These are phyloP conservation scores for Rotaria magnacalcarata DNA, from an alignment of 2,888 invertebrate genomes.

Conservation along the genomic window DNA sequence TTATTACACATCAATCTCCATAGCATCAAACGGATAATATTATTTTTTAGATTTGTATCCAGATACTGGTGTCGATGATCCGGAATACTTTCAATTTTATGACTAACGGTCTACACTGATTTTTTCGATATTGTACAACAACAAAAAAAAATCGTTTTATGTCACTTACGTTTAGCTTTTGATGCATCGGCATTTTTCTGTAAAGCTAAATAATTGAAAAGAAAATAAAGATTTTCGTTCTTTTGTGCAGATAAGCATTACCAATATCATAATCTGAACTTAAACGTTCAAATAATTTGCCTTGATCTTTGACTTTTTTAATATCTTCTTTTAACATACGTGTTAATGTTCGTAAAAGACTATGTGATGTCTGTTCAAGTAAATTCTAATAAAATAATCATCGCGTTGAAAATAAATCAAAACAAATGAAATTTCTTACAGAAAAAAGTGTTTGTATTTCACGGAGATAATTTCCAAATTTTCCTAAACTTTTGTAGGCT, in stretches of 20 bases:
- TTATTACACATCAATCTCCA: too few species aligned
- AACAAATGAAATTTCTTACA: not conserved
- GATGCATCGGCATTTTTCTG: conserved; percentile 80
- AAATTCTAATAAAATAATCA: not conserved
- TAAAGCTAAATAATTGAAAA: conserved; percentile 62
- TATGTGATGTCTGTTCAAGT: conserved; percentile 30
- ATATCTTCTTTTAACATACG: conserved; percentile 64
- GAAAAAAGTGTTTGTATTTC: conserved; percentile 31
- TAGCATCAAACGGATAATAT: too few species aligned
- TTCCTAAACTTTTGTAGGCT: conserved; percentile 22
- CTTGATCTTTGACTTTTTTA: conserved; percentile 80
- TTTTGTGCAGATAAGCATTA: not conserved
- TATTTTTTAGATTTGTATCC: too few species aligned
- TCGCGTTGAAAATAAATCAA: too few species aligned
- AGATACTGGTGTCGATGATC: too few species aligned
- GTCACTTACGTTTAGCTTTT: conserved; percentile 66
- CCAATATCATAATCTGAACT: conserved; percentile 78
- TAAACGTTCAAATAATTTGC: conserved; percentile 85
- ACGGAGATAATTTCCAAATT: conserved; percentile 13
- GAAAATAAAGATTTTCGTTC: not conserved
- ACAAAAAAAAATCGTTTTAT: too few species aligned
- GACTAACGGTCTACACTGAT: too few species aligned
- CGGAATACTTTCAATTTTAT: too few species aligned
- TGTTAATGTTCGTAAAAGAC: conserved; percentile 24
- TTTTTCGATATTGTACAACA: too few species aligned